Evolutionary conservation across 2,797 vertebrate species (phyloP).

Genomic region (Pseudopleuronectes americanus): DNA sequence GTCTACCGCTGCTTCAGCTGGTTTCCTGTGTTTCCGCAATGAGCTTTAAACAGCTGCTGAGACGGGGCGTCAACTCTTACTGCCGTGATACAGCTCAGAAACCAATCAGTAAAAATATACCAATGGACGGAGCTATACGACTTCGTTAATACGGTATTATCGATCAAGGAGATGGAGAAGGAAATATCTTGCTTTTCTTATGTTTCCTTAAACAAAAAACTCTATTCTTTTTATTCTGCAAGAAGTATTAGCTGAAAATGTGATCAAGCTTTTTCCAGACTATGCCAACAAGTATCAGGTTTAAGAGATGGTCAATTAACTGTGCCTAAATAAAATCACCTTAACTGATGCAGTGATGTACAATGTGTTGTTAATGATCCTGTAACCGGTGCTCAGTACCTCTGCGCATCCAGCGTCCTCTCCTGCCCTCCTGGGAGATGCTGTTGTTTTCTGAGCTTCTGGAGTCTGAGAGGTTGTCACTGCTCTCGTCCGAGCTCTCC

Average conservation of each 20-base stretch:
- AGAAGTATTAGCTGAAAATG: not conserved
- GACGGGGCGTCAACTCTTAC: constrained; percentile 46
- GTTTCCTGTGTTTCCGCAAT: constrained; percentile 61
- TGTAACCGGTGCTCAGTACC: constrained; percentile 75
- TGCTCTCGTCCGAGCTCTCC: constrained; percentile 94
- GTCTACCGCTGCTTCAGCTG: constrained; percentile 30
- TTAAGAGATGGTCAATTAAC: not conserved
- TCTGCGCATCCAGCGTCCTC: constrained; percentile 93
- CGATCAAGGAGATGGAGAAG: not conserved
- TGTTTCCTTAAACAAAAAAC: too few species aligned
- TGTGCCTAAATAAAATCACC: not conserved
- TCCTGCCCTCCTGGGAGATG: constrained; percentile 85
- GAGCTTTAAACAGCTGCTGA: constrained; percentile 31
- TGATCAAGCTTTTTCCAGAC: not conserved
- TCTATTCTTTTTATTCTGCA: too few species aligned
- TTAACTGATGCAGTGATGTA: not conserved
- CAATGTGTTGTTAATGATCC: not conserved
- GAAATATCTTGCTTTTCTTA: too few species aligned
- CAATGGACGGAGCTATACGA: not conserved
- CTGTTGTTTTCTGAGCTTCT: constrained; percentile 89
- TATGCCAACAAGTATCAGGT: not conserved
- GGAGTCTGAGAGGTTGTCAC: constrained; percentile 91
- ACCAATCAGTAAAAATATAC: constrained; percentile 25
- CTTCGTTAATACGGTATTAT: not conserved
- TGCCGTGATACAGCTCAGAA: constrained; percentile 14